Percentiles rank a stretch among this genome's conserved stretches.
These are phyloP conservation scores for Bombyx huttoni DNA, from an alignment of 2,888 invertebrate species.

Conservation along the genomic window DNA sequence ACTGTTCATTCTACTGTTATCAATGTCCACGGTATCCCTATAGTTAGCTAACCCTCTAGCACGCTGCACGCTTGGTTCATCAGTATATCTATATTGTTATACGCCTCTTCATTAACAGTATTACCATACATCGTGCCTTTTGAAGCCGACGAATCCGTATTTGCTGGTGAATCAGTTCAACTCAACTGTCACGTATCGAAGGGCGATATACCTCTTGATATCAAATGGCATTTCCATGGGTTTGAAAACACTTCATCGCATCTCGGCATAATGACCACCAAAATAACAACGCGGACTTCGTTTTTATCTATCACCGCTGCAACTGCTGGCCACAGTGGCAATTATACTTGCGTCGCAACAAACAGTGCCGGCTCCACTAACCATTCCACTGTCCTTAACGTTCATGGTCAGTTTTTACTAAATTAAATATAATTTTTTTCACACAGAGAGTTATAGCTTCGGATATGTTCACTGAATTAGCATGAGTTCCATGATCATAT, in stretches of 20 bases:
- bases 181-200: slow-evolving; percentile 79
- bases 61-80: slow-evolving; percentile 65
- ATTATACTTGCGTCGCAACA: slow-evolving; percentile 82
- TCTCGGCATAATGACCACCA: slow-evolving; percentile 74
- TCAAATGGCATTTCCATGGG: slow-evolving; percentile 83
- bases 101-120: slow-evolving; percentile 72
- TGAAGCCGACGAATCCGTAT: slow-evolving; percentile 76
- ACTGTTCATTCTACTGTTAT: slow-evolving; percentile 74
- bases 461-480: slow-evolving; percentile 41
- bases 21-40: slow-evolving; percentile 77
- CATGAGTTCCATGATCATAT: slow-evolving; percentile 49
- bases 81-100: slow-evolving; percentile 29
- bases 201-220: slow-evolving; percentile 82
- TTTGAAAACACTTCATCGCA: slow-evolving; percentile 70
- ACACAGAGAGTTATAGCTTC: slow-evolving; percentile 24
- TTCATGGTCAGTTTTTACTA: slow-evolving; percentile 65
- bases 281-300: slow-evolving; percentile 78
- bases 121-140: slow-evolving; percentile 78
- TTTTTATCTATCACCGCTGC: slow-evolving; percentile 81
- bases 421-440: slow-evolving; percentile 18
- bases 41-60: slow-evolving; percentile 39
- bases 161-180: slow-evolving; percentile 79
- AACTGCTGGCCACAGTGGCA: slow-evolving; percentile 78
- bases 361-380: slow-evolving; percentile 80
- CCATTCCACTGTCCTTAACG: slow-evolving; percentile 75